Conservation (phyloP, 2,888 invertebrate genomes). For the Ectemnius continuus region DNA sequence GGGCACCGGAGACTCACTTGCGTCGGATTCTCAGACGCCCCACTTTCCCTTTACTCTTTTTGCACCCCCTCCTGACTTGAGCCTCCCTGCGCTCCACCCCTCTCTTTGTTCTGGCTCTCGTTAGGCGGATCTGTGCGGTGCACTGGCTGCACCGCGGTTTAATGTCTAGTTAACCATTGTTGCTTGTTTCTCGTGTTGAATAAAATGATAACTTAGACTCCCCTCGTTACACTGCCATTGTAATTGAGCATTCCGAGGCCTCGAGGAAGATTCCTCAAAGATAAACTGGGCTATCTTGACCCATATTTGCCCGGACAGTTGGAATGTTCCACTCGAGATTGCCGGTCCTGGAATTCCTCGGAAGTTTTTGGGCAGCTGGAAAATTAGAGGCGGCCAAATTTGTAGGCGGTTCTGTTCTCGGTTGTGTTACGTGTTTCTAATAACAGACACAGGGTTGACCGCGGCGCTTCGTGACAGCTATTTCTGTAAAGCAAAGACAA, state of each 20-base stretch:
- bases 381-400: no score
- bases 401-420: no score
- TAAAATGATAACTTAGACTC: no score
- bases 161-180: constrained; percentile 10
- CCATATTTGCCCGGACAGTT: not conserved
- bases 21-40: constrained; percentile 45
- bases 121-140: constrained; percentile 11
- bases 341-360: constrained; percentile 8
- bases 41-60: constrained; percentile 23
- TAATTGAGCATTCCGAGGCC: no score
- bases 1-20: constrained; percentile 15
- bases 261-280: no score
- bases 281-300: no score
- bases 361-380: not conserved
- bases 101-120: constrained; percentile 26
- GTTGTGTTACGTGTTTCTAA: not conserved
- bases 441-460: constrained; percentile 1
- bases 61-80: constrained; percentile 8
- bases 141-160: constrained; percentile 17
- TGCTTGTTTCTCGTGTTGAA: no score
- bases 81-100: constrained; percentile 5
- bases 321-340: constrained; percentile 14
- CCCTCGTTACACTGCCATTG: no score
- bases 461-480: constrained; percentile 24
- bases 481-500: constrained; percentile 49